Evolutionary conservation across 2,888 invertebrate species (phyloP).

Genomic region (Aphodius sticticus): DNA sequence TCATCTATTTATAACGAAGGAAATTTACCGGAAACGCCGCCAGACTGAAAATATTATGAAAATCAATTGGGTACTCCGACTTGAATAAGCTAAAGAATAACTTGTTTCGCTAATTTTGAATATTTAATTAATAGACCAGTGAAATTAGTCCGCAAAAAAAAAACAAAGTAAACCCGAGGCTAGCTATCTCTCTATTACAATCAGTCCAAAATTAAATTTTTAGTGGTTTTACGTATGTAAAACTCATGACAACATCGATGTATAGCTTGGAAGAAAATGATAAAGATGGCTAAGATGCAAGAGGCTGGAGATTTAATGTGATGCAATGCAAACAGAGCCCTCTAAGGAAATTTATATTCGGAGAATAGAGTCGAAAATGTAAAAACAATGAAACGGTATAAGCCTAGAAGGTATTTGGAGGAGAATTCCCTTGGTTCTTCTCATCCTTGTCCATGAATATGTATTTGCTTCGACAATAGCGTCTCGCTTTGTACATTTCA

Average conservation of each 20-base stretch:
- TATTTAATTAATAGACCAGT: no score
- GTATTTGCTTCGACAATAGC: slow-evolving; percentile 4
- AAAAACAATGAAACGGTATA: background rate
- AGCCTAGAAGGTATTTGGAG: background rate
- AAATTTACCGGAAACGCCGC: background rate
- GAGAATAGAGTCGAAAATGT: background rate
- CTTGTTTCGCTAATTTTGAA: no score
- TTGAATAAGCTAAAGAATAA: background rate
- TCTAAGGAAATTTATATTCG: background rate
- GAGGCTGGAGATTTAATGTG: background rate
- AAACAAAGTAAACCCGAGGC: no score
- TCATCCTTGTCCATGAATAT: background rate
- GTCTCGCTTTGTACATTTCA: background rate
- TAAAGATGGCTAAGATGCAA: no score
- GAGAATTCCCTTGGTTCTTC: background rate
- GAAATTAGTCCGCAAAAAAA: no score
- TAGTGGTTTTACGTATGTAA: no score
- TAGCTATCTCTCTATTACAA: no score
- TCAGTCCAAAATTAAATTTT: no score
- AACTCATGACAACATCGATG: no score
- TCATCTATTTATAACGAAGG: background rate
- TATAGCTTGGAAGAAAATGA: no score
- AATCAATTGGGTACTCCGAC: background rate
- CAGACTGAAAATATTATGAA: background rate
- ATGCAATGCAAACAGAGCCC: background rate